phyloP scores from a whole-genome alignment of 2,797 vertebrate species.

The Lutjanus argentimaculatus region DNA sequence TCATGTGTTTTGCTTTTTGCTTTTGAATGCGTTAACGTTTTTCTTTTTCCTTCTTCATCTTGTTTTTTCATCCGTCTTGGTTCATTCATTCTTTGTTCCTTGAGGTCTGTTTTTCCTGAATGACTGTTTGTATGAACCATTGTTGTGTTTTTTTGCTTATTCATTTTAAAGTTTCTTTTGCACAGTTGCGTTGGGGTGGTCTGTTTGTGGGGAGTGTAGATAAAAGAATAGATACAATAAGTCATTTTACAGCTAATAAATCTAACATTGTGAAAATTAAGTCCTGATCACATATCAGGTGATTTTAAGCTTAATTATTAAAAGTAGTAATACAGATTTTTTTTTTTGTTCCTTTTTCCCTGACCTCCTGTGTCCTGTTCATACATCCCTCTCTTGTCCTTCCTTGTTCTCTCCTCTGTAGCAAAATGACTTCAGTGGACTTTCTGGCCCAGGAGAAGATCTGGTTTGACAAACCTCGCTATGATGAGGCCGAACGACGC shows the following conservation, averaged over 20 bases:
- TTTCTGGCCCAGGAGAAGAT: constrained; percentile 92
- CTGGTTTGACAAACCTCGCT: constrained; percentile 96
- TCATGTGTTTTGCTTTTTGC: constrained; percentile 25
- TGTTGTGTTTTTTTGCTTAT: constrained; percentile 22
- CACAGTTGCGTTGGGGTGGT: constrained; percentile 36
- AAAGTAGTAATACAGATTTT: background rate
- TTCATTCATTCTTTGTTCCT: constrained; percentile 27
- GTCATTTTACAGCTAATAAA: constrained; percentile 3
- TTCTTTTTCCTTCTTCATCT: background rate
- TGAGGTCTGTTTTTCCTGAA: constrained; percentile 4
- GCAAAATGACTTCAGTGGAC: constrained; percentile 89
- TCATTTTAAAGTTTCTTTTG: constrained; percentile 36
- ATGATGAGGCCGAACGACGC: constrained; percentile 92
- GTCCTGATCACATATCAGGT: background rate
- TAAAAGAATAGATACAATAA: background rate
- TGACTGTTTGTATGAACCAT: constrained; percentile 45
- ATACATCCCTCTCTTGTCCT: constrained; percentile 42
- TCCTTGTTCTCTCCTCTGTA: constrained; percentile 67
- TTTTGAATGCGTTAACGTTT: constrained; percentile 13
- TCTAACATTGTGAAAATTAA: background rate
- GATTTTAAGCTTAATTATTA: background rate
- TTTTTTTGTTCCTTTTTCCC: constrained; percentile 7
- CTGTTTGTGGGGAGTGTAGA: constrained; percentile 11
- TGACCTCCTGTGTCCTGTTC: constrained; percentile 46
- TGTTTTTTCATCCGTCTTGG: constrained; percentile 10